Evolutionary conservation across 2,113 vertebrate genomes (phyloP).

Genomic region (Meleagris gallopavo): DNA sequence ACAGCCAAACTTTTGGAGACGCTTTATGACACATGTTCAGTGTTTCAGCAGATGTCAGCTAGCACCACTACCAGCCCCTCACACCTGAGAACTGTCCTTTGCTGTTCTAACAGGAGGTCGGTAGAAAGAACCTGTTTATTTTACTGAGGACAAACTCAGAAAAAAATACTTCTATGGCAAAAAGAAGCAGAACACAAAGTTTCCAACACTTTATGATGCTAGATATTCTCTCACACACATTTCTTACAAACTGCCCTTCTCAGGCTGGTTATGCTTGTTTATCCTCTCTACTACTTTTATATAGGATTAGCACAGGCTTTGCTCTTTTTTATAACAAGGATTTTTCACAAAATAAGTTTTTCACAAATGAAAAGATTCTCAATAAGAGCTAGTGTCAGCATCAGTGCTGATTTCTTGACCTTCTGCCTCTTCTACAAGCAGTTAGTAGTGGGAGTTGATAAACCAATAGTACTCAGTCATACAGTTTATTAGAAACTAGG

Average conservation of each 20-base stretch:
- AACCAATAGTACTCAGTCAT: neutral
- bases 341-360: neutral
- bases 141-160: neutral
- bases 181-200: neutral
- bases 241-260: neutral
- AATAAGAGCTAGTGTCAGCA: neutral
- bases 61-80: neutral
- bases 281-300: neutral
- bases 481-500: neutral
- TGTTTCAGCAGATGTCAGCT: conserved; percentile 21
- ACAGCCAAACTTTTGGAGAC: neutral
- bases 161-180: neutral
- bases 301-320: neutral
- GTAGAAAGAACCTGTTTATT: neutral
- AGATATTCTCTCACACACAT: neutral
- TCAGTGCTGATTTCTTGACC: neutral
- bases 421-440: neutral
- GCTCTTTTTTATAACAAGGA: neutral
- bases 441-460: neutral
- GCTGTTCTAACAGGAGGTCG: rapidly evolving
- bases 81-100: neutral
- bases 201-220: neutral
- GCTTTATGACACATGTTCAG: neutral
- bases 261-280: neutral
- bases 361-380: neutral